Base-by-base conservation (phyloP, 92 coral and sea anemone genomes). In the Hydrozoanthus gracilis region DNA sequence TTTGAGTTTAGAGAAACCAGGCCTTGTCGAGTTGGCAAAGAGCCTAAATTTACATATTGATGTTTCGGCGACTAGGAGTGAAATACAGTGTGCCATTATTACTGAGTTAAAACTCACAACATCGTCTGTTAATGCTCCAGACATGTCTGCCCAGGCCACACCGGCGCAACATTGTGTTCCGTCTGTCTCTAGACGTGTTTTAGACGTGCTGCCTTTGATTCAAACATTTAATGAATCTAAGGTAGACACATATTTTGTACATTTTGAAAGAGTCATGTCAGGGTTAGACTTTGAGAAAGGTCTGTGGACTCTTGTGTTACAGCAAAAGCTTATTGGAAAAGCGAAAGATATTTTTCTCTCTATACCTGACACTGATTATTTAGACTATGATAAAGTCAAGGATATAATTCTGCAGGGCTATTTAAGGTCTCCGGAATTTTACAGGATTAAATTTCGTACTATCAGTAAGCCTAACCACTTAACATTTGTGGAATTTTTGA, bases 121-220 rank as follows among this genome's bases (percentile, higher is more conserved):
- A 64, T 64, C 69, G 69, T 64, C 69, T 64, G 69, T 64, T 64
- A 64, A 64, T 64, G 69, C 69, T 64, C 69, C 69, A 64, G 69
- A 64, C 69, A 64, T 64, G 69, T 64, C 69, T 64, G 69, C 69
- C 69, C 69, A 64, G 69, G 69, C 69, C 69, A 64, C 69, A 64
- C 69, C 69, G 69, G 69, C 69, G 69, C 69, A 64, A 64, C 69
- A 64, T 64, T 64, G 69, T 64, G 69, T 64, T 64, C 69, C 69
- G 69, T 64, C 69, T 64, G 69, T 64, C 69, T 64, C 69, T 64
- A 64, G 69, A 64, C 69, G 69, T 64, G 69, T 64, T 64, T 64
- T 64, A 64, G 69, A 64, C 69, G 69, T 64, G 69, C 69, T 64
- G 69, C 69, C 69, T 64, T 64, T 64, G 69, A 64, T 64, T 64